Evolutionary conservation across 2,888 invertebrate genomes (phyloP), one percentile per base, ranked within the genome.

Genomic region (Nemotelus pantherinus): DNA sequence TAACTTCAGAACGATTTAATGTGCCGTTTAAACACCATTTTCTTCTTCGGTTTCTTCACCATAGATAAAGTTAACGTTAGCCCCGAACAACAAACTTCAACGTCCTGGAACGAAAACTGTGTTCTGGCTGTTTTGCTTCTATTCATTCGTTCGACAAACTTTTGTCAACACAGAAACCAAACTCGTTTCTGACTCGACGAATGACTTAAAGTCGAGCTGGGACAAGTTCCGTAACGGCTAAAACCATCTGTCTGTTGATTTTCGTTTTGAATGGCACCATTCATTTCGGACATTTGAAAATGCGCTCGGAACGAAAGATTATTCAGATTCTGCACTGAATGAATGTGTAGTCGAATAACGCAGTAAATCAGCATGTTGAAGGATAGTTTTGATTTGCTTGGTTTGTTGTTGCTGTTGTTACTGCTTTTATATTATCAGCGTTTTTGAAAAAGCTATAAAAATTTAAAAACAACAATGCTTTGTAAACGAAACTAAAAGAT

Each of bases 81-180:
- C 50, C 25, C 50, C 74, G 10, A 63, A 48, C 6, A 63, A 48
- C n/a, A 48, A 74, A 63, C 74, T 74, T 74, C 43, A 70, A 60
- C 74, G 41, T 74, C 60, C 63, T 53, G 70, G 70, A 70, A 70
- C 70, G 53, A 70, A 55, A 70, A 53, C 70, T 41, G 43, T 70
- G 6, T 55, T 43, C 25, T 48, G 48, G 63, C 41, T 47, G 60
- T 39, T 47, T 53, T 74, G 5, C 63, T n/a, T 48, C 3, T 5
- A 53, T 10, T 55, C 58, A 47, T 45, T 57, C 58, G 47, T 10
- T 72, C 45, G 39, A 47, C 45, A 74, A 74, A 74, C 47, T 74
- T 74, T 74, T 74, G 63, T 63, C 74, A 74, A 74, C 74, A 74
- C 60, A 74, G 48, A 74, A 48, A 63, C 74, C 74, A 74, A 63